These are phyloP conservation scores for Eciton burchellii DNA, from an alignment of 1,140 invertebrate species.

Conservation along the genomic window DNA sequence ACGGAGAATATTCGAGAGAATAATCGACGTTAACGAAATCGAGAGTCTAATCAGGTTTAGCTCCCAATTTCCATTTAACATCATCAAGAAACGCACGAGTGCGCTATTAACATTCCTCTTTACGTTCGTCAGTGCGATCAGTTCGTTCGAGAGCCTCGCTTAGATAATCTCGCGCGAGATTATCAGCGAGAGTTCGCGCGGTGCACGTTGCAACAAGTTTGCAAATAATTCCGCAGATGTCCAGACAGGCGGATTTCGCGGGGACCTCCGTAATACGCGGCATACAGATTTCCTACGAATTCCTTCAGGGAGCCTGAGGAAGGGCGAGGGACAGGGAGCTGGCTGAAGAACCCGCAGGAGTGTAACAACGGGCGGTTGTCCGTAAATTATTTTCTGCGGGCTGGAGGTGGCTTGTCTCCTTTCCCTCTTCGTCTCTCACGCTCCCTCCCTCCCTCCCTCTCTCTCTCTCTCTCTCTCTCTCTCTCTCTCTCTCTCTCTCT, in stretches of 20 bases:
- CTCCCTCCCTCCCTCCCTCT: too few species aligned
- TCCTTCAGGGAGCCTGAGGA: slow-evolving; percentile 26
- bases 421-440: not conserved
- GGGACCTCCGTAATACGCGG: slow-evolving; percentile 29
- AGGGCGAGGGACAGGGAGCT: not conserved
- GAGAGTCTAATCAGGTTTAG: not conserved
- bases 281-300: slow-evolving; percentile 58
- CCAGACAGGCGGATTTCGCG: slow-evolving; percentile 20
- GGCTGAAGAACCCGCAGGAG: slow-evolving; percentile 54
- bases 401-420: not conserved
- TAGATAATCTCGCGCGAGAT: slow-evolving; percentile 18
- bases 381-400: slow-evolving; percentile 71
- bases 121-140: not conserved
- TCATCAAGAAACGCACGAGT: not conserved
- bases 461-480: not conserved
- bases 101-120: not conserved
- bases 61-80: not conserved
- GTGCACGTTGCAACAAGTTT: too few species aligned
- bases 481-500: too few species aligned
- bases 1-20: too few species aligned
- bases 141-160: not conserved
- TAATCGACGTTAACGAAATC: too few species aligned
- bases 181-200: slow-evolving; percentile 4
- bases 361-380: slow-evolving; percentile 59
- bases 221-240: slow-evolving; percentile 43